Percentiles rank a stretch among this genome's conserved stretches.
phyloP scores from a whole-genome alignment of 1,140 invertebrate genomes.

The Potamilus streckersoni region DNA sequence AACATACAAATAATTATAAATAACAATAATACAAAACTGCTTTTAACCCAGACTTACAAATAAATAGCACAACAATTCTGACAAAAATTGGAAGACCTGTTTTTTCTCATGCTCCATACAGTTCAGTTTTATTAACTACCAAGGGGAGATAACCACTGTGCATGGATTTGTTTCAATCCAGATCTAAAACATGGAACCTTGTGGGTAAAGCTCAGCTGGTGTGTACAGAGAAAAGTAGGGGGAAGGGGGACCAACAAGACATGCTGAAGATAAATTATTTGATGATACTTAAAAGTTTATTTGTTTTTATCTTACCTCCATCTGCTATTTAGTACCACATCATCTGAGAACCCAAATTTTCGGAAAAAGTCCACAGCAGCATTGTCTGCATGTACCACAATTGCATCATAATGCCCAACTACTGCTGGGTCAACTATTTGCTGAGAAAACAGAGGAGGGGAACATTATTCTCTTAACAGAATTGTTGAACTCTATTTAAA shows the following conservation, averaged over 20 bases:
- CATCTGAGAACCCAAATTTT: slow-evolving; percentile 67
- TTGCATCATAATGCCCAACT: slow-evolving; percentile 67
- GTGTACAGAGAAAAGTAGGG: background rate
- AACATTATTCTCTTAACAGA: background rate
- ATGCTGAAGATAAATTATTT: background rate
- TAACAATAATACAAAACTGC: too few relatives aligned
- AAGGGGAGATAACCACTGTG: background rate
- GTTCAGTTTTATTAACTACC: background rate
- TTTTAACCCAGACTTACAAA: too few relatives aligned
- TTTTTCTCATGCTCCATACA: too few relatives aligned
- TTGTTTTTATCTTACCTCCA: slow-evolving; percentile 55
- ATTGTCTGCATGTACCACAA: slow-evolving; percentile 68
- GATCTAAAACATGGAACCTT: background rate
- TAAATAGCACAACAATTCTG: too few relatives aligned
- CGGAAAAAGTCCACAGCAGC: slow-evolving; percentile 65
- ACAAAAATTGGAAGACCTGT: too few relatives aligned
- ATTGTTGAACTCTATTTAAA: too few relatives aligned
- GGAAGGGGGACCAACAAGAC: background rate
- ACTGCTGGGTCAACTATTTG: slow-evolving; percentile 65
- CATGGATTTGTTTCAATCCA: background rate
- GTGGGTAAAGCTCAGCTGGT: background rate
- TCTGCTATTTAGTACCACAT: slow-evolving; percentile 67
- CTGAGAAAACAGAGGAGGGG: slow-evolving; percentile 43
- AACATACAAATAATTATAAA: too few relatives aligned
- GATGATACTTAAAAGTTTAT: background rate